phyloP scores from a whole-genome alignment of 2,888 invertebrate species.

The Temnothorax ravouxi region DNA sequence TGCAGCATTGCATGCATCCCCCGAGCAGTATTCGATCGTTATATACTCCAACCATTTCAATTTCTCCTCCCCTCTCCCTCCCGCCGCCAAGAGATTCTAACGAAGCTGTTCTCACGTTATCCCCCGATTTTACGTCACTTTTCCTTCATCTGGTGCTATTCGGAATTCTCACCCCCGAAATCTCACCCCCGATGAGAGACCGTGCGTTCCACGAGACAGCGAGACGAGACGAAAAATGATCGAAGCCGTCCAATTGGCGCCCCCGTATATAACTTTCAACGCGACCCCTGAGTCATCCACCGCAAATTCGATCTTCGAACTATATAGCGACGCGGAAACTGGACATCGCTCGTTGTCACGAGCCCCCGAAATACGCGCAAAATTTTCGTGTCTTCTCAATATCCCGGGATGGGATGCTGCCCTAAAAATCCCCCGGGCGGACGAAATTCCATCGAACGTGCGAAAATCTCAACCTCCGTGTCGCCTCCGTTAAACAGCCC shows the following conservation, averaged over 20 bases:
- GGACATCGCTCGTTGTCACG: neutral
- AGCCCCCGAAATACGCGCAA: neutral
- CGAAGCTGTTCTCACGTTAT: conserved; percentile 12
- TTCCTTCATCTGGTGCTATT: neutral
- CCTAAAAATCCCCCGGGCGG: neutral
- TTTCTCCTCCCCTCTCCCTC: neutral
- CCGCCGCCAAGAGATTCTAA: neutral
- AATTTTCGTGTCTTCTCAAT: neutral
- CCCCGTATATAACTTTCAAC: neutral
- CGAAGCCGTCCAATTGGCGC: neutral
- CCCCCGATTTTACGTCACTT: neutral
- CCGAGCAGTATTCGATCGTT: conserved; percentile 38
- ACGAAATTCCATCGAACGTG: neutral
- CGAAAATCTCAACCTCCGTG: neutral
- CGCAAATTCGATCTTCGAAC: conserved; percentile 32
- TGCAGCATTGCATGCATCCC: conserved; percentile 27
- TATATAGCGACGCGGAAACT: neutral
- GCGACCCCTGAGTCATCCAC: conserved; percentile 46
- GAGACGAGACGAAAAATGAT: neutral
- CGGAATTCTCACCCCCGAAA: neutral
- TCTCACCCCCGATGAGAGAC: neutral
- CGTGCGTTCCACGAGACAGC: neutral
- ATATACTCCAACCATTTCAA: neutral
- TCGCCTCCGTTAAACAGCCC: neutral
- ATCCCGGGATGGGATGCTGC: neutral